These are phyloP conservation scores for Crocallis elinguaria DNA, from an alignment of 2,888 invertebrate species.

Conservation along the genomic window DNA sequence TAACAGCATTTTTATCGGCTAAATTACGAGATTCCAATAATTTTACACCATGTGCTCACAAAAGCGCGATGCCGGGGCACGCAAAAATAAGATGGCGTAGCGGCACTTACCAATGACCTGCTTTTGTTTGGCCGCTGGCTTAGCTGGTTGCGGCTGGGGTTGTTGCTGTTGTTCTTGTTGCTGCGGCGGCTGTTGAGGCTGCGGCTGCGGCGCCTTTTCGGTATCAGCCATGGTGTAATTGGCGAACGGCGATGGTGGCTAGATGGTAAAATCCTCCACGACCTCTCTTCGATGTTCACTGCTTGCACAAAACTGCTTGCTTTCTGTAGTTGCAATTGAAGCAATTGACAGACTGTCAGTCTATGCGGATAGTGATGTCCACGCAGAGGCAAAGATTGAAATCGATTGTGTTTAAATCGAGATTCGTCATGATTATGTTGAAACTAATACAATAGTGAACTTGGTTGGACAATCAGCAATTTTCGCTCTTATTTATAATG, in stretches of 20 bases:
- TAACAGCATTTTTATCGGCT: conserved; percentile 16
- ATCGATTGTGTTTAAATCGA: too few species aligned
- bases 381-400: too few species aligned
- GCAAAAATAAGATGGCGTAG: conserved; percentile 80
- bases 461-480: too few species aligned
- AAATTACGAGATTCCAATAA: conserved; percentile 38
- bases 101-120: conserved; percentile 92
- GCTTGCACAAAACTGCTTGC: conserved; percentile 78
- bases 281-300: conserved; percentile 90
- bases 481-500: too few species aligned
- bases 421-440: too few species aligned
- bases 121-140: conserved; percentile 90
- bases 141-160: conserved; percentile 85
- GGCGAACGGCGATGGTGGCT: conserved; percentile 90
- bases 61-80: conserved; percentile 63
- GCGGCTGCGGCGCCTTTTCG: conserved; percentile 92
- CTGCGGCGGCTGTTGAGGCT: conserved; percentile 86
- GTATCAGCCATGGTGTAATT: conserved; percentile 98
- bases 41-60: conserved; percentile 71
- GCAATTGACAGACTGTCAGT: neutral
- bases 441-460: too few species aligned
- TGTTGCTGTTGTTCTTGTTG: conserved; percentile 88
- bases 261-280: conserved; percentile 90
- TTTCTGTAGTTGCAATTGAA: conserved; percentile 55
- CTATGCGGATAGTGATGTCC: too few species aligned